Evolutionary conservation across 2,888 invertebrate genomes (phyloP).

Genomic region (Pristionchus exspectatus): DNA sequence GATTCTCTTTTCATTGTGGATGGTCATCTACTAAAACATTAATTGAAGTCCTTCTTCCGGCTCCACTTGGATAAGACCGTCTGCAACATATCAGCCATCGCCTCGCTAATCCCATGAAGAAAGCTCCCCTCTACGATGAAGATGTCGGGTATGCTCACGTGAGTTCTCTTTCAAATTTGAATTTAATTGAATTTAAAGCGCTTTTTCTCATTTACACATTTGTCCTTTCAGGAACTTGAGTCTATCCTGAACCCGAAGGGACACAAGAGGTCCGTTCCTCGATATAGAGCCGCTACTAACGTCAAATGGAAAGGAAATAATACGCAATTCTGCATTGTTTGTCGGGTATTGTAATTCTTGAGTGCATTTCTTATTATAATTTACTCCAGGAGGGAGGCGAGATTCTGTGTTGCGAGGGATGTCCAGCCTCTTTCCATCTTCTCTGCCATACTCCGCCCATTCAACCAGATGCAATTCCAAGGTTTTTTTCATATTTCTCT

Average conservation of each 20-base stretch:
- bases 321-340: slow-evolving; percentile 59
- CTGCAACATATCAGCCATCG: background rate
- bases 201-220: background rate
- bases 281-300: background rate
- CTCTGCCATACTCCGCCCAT: slow-evolving; percentile 96
- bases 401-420: slow-evolving; percentile 94
- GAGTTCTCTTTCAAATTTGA: background rate
- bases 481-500: background rate
- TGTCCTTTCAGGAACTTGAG: slow-evolving; percentile 41
- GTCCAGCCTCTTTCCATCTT: slow-evolving; percentile 95
- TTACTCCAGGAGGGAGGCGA: slow-evolving; percentile 88
- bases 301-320: slow-evolving; percentile 59
- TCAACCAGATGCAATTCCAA: slow-evolving; percentile 90
- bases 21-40: slow-evolving; percentile 46
- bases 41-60: slow-evolving; percentile 39
- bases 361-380: background rate
- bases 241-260: slow-evolving; percentile 29
- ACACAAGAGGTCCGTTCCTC: slow-evolving; percentile 9
- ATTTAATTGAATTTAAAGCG: background rate
- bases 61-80: background rate
- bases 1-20: background rate
- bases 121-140: slow-evolving; percentile 36
- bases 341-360: slow-evolving; percentile 50
- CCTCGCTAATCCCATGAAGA: slow-evolving; percentile 40
- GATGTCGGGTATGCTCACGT: slow-evolving; percentile 39